Evolutionary conservation across 2,888 invertebrate genomes (phyloP).

Genomic region (Coenonympha arcania): DNA sequence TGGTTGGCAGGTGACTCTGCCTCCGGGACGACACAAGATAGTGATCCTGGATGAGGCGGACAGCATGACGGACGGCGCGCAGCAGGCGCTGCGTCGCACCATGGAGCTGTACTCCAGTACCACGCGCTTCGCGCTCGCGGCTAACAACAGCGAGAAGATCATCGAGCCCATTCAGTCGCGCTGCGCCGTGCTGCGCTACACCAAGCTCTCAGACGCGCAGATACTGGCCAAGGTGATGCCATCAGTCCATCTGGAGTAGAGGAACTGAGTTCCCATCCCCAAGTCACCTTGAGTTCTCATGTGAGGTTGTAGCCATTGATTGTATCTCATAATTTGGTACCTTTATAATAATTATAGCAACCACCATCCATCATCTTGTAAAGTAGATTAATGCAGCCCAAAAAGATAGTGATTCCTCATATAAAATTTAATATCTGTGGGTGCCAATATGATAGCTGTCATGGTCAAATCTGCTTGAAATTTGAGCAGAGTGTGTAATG

Average conservation of each 20-base stretch:
- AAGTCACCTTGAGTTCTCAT: too few relatives aligned
- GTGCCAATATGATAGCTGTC: too few relatives aligned
- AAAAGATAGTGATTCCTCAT: too few relatives aligned
- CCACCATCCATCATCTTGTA: too few relatives aligned
- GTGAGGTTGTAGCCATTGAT: too few relatives aligned
- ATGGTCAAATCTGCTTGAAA: background rate
- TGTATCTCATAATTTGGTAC: too few relatives aligned
- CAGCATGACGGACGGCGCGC: constrained; percentile 99
- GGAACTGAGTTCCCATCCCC: too few relatives aligned
- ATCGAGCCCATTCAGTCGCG: constrained; percentile 99
- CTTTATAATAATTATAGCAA: too few relatives aligned
- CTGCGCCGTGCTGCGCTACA: constrained; percentile 96
- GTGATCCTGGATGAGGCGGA: constrained; percentile 99
- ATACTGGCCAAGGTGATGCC: constrained; percentile 81
- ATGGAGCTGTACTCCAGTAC: constrained; percentile 99
- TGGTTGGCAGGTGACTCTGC: constrained; percentile 82
- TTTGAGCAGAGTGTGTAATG: background rate
- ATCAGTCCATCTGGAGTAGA: too few relatives aligned
- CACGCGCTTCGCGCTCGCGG: constrained; percentile 97
- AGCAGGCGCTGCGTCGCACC: constrained; percentile 96
- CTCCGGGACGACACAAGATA: constrained; percentile 92
- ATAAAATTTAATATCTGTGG: too few relatives aligned
- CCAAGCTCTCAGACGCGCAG: constrained; percentile 91
- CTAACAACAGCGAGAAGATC: constrained; percentile 98
- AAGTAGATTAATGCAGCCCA: too few relatives aligned